Evolutionary conservation across 2,113 vertebrate genomes (phyloP), one percentile per base, ranked within the genome.

Genomic region (Spea bombifrons): DNA sequence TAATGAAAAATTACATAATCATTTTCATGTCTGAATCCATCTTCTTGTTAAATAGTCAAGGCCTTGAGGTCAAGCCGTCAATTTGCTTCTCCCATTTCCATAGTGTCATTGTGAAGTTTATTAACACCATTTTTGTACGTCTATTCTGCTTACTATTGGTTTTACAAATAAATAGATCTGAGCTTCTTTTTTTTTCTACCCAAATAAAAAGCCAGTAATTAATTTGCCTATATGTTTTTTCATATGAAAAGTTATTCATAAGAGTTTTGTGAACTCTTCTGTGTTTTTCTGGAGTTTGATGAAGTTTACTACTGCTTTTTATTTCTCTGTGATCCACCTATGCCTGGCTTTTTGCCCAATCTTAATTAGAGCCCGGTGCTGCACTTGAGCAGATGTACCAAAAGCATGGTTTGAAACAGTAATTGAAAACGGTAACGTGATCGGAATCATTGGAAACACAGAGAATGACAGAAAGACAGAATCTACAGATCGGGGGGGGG

Each of bases 11-110:
- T 77, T 77, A 77, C 75, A 61, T 53, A 77, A 77, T 45, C 66
- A 70, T 77, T 77, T 76, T 77, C 59, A 77, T 70, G 75, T 77
- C 66, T 77, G 75, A 70, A 77, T 77, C 70, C 70, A 72, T 78
- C 76, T 63, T 44, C 69, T 72, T 78, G n/a, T 44, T 72, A 72
- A 78, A 78, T 72, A 52, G 59, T 57, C 50, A 48, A 65, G 69
- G 59, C 61, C 69, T 30, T 17, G 17, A 78, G 76, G 68, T 78
- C 76, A 78, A 78, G 76, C 76, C 48, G 69, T 78, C 76, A 78
- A 78, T 72, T 78, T 71, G 69, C 76, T 78, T 61, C 72, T 72
- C 53, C 76, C 71, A 72, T 78, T 71, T 78, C 76, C 76, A 71
- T 71, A 71, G 65, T 71, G 76, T 78, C 71, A 71, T 65, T 78